Percentiles rank a stretch among this genome's conserved stretches.
Evolutionary conservation across 2,797 vertebrate genomes (phyloP).

Genomic region (Silurus aristotelis): DNA sequence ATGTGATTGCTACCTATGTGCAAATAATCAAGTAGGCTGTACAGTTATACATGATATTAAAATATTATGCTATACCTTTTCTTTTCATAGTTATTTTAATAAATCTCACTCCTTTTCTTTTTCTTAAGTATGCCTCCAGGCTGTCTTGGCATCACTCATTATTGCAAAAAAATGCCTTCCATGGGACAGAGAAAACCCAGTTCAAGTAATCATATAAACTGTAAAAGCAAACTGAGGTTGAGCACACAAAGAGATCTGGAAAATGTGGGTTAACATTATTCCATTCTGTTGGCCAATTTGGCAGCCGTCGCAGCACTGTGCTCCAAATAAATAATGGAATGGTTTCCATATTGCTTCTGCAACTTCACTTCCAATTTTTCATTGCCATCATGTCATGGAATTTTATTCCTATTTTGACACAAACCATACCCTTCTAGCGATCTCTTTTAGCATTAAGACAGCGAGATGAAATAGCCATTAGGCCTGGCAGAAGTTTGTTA

Average conservation of each 20-base stretch:
- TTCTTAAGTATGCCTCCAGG: slow-evolving; percentile 49
- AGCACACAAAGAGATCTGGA: slow-evolving; percentile 66
- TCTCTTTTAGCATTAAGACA: slow-evolving; percentile 24
- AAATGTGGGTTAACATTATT: slow-evolving; percentile 74
- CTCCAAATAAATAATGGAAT: slow-evolving; percentile 71
- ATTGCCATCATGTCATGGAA: slow-evolving; percentile 51
- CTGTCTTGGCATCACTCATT: slow-evolving; percentile 32
- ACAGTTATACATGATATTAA: slow-evolving; percentile 68
- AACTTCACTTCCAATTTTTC: slow-evolving; percentile 61
- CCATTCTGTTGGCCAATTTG: slow-evolving; percentile 68
- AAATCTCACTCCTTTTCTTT: slow-evolving; percentile 55
- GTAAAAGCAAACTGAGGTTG: slow-evolving; percentile 64
- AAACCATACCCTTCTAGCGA: slow-evolving; percentile 35
- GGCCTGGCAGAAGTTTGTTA: slow-evolving; percentile 3
- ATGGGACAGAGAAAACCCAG: slow-evolving; percentile 31
- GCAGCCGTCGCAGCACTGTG: slow-evolving; percentile 59
- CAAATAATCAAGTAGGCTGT: slow-evolving; percentile 71
- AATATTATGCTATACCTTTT: slow-evolving; percentile 61
- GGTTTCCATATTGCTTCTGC: slow-evolving; percentile 67
- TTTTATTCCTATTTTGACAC: slow-evolving; percentile 50
- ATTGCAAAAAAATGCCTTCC: slow-evolving; percentile 21
- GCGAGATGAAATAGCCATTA: slow-evolving; percentile 17
- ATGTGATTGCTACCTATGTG: slow-evolving; percentile 69
- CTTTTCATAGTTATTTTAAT: slow-evolving; percentile 72
- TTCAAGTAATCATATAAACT: slow-evolving; percentile 57